phyloP scores from a whole-genome alignment of 1,140 invertebrate genomes.

The Drosophila trapezifrons region DNA sequence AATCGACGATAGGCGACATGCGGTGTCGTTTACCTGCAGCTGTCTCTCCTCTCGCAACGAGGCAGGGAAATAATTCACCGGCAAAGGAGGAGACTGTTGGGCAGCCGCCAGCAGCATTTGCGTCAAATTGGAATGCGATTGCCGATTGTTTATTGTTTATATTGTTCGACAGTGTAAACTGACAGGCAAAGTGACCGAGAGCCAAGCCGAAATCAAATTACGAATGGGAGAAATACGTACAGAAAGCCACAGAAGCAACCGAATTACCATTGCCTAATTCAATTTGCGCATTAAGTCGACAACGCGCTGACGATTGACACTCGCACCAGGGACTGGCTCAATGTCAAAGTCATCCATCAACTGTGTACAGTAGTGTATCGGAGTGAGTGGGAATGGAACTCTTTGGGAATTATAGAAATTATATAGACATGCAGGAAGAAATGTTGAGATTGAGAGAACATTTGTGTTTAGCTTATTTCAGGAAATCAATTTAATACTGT shows the following conservation, averaged over 20 bases:
- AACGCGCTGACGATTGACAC: slow-evolving; percentile 55
- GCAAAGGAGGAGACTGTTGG: neutral
- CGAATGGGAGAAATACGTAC: slow-evolving; percentile 11
- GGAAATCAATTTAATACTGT: neutral
- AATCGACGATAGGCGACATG: slow-evolving; percentile 60
- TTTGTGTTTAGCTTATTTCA: too few species aligned
- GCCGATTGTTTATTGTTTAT: slow-evolving; percentile 19
- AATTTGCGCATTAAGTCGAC: slow-evolving; percentile 64
- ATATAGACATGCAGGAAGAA: neutral
- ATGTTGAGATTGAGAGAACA: too few species aligned
- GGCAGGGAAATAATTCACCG: neutral
- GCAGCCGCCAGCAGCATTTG: slow-evolving; percentile 7
- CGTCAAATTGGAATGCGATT: slow-evolving; percentile 49
- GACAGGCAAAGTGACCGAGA: slow-evolving; percentile 38
- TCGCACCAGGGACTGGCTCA: slow-evolving; percentile 43
- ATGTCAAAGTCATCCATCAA: slow-evolving; percentile 62
- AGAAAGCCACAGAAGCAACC: slow-evolving; percentile 25
- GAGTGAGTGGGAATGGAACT: slow-evolving; percentile 3
- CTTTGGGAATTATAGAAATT: neutral
- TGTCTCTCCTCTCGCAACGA: slow-evolving; percentile 7
- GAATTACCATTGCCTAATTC: slow-evolving; percentile 61
- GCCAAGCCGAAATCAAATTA: slow-evolving; percentile 56
- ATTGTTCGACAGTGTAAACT: slow-evolving; percentile 21
- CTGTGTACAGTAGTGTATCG: too few species aligned
- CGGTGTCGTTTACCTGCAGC: slow-evolving; percentile 77